These are phyloP conservation scores for Patella depressa DNA, from an alignment of 2,888 invertebrate species.

Conservation along the genomic window DNA sequence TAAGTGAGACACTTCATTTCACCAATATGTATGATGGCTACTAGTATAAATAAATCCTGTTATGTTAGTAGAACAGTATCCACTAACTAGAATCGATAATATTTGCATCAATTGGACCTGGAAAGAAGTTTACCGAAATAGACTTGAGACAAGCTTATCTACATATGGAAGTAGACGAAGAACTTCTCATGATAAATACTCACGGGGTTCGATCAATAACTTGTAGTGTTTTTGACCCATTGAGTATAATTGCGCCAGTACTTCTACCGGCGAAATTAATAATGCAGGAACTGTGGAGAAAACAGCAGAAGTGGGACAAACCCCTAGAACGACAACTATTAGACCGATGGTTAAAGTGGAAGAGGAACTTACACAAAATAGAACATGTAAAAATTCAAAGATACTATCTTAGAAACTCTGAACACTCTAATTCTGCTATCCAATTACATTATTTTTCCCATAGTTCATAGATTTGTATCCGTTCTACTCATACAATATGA, in stretches of 20 bases:
- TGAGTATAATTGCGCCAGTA: conserved; percentile 39
- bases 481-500: conserved; percentile 13
- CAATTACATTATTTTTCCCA: conserved; percentile 34
- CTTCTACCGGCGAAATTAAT: conserved; percentile 33
- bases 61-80: no score
- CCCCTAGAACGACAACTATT: conserved; percentile 21
- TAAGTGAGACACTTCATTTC: no score
- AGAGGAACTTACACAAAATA: conserved; percentile 21
- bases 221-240: conserved; percentile 36
- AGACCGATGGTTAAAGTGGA: conserved; percentile 22
- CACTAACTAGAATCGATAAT: no score
- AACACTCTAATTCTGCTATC: conserved; percentile 14
- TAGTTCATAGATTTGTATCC: conserved; percentile 21
- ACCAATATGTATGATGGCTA: no score
- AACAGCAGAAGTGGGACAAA: conserved; percentile 36
- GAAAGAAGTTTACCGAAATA: no score
- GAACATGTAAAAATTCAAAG: conserved; percentile 17
- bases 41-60: no score
- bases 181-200: no score
- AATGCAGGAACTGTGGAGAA: conserved; percentile 29
- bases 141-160: no score
- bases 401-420: conserved; percentile 20
- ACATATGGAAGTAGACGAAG: no score
- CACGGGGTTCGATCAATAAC: no score
- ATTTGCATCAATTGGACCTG: no score